Conservation (phyloP, 2,888 invertebrate species). For the Labia minor region DNA sequence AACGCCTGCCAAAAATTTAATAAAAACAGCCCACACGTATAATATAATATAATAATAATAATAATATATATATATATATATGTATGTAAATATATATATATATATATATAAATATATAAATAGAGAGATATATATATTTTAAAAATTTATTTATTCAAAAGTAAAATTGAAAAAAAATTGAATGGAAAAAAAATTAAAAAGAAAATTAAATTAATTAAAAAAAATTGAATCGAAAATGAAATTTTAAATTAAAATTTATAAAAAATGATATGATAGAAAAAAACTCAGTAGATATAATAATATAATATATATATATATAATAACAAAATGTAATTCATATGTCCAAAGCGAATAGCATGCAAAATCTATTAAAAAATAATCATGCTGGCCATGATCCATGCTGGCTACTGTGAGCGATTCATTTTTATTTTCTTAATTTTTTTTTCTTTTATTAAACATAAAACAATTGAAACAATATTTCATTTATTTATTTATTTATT, state of each 20-base stretch:
- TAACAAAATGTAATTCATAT: background rate
- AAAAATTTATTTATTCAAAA: constrained; percentile 6
- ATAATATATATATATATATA: background rate
- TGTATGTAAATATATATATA: background rate
- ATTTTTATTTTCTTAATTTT: background rate
- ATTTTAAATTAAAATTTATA: background rate
- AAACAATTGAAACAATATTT: background rate
- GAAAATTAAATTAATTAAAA: background rate
- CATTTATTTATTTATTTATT: too few species aligned
- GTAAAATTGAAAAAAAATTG: background rate
- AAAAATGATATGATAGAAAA: background rate
- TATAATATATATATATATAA: constrained; percentile 2
- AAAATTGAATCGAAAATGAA: background rate
- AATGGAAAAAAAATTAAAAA: background rate
- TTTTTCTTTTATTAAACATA: too few species aligned
- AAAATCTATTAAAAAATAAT: background rate
- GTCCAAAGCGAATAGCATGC: background rate
- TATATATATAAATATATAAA: background rate
- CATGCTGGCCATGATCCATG: constrained; percentile 5
- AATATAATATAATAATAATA: too few species aligned
- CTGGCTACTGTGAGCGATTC: background rate
- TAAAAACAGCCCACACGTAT: constrained; percentile 9
- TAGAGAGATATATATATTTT: background rate
- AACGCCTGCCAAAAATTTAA: constrained; percentile 13
- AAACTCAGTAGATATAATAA: constrained; percentile 1